Conservation (phyloP, 2,113 vertebrate species). For the Callipepla squamata region DNA sequence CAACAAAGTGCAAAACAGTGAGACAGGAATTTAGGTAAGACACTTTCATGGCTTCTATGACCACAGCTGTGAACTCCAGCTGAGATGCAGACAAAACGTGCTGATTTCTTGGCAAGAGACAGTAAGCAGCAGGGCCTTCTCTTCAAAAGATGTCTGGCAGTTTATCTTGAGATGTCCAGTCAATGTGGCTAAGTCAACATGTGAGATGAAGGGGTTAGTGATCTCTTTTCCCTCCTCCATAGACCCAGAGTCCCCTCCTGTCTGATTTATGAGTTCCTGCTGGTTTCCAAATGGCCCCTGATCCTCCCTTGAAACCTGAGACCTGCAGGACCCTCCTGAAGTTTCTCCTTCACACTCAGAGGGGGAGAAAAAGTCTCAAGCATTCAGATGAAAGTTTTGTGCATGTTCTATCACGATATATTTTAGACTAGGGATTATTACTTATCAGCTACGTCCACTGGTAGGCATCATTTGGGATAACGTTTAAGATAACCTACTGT, state of each 20-base stretch:
- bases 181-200: slow-evolving; percentile 14
- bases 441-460: background rate
- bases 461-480: background rate
- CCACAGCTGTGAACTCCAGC: slow-evolving; percentile 22
- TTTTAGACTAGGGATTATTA: background rate
- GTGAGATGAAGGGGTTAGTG: slow-evolving; percentile 34
- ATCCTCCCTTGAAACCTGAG: slow-evolving; percentile 48
- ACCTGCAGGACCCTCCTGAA: background rate
- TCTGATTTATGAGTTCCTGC: slow-evolving; percentile 60
- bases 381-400: background rate
- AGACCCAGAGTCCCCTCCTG: background rate
- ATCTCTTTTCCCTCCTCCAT: background rate
- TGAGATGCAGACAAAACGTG: background rate
- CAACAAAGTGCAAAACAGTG: background rate
- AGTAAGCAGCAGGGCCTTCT: background rate
- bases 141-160: slow-evolving; percentile 34
- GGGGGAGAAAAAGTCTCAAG: background rate
- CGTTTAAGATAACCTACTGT: background rate
- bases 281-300: slow-evolving; percentile 26
- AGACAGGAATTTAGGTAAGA: background rate
- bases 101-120: background rate
- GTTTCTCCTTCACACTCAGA: background rate
- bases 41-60: background rate
- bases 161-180: slow-evolving; percentile 39
- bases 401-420: accelerated